Evolutionary conservation across 2,888 invertebrate species (phyloP), one percentile per base, ranked within the genome.

Genomic region (Hyles lineata): DNA sequence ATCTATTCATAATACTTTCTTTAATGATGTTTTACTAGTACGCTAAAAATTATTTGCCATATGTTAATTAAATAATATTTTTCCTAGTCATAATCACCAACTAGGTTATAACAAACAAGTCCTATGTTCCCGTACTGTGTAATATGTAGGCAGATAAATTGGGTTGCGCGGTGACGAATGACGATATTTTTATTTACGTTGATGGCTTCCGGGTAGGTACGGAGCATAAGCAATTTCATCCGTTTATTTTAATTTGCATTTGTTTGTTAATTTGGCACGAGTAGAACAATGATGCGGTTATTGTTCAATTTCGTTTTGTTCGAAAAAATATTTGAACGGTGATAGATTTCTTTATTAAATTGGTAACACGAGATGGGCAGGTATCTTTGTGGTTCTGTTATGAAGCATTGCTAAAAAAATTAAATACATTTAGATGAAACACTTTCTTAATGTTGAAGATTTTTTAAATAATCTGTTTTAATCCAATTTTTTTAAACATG

Each of bases 111-210:
- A 73, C 67, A 70, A 15, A 73, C 79, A 83, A 75, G 78, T 76
- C 73, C 70, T 74, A 70, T 61, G 73, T 87, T 83, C 86, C 85
- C 83, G 85, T 81, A 81, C 88, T 85, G 85, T 87, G 85, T 87
- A 87, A 90, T 89, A 88, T 87, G 87, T 85, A 87, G 82, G 84
- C 85, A 82, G 87, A 86, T 79, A 83, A 85, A 89, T 89, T 88
- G 87, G 86, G 85, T 89, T 79, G 87, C 85, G 77, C 78, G 82
- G 80, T 76, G 79, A 74, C 74, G 75, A 78, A 76, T 77, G 81
- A 79, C 86, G 86, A 85, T 81, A 83, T 76, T 76, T 76, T 77
- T 77, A 75, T 75, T 77, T 74, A 76, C 76, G 59, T 69, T 77
- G 78, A 76, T 81, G 80, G 78, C 75, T 74, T 70, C 74, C 76